Base-by-base conservation (phyloP, 2,888 invertebrate genomes). In the Epirrhoe alternata region DNA sequence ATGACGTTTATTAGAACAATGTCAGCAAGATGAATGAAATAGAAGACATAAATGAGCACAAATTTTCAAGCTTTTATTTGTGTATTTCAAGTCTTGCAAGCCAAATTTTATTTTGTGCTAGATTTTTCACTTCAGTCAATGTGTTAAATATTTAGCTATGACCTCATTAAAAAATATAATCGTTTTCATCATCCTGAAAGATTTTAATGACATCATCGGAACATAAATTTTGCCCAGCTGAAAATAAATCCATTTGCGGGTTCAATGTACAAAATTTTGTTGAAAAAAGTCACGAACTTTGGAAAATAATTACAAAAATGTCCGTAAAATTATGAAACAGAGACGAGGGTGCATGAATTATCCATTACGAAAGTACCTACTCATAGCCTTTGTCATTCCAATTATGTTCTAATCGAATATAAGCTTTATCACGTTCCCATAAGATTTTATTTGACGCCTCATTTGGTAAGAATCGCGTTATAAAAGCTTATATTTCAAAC, bases 321-420 rank as follows among this genome's bases (percentile, higher is more conserved):
- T 76, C 81, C 79, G 82, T 86, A 85, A 90, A 90, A 89, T 89
- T 90, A 87, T 85, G 81, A 85, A 86, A 84, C 83, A 82, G 68
- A 74, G 73, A 71, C 74, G 79, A 84, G 92, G 92, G 92, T 93
- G 92, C 91, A 93, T 93, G 92, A 92, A 93, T 92, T 91, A 92
- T 88, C 89, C 91, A 90, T 91, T 87, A 89, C 80, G 45, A 24
- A 49, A 14, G 52, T 54, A 60, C 47, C 17, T 54, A 64, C 54
- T 42, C 30, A 4, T 6, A n/a, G 45, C 33, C 17, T 54, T 6
- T 62, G 58, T 42, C 53, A 66, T 54, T 66, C 7, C 8, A 14
- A 7, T 17, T 17, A 38, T 8, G 12, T 6, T 56, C 14, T 16
- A 31, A 56, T 38, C 6, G 12, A 51, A 51, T 50, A 42, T 42